Evolutionary conservation across 2,797 vertebrate species (phyloP).

Genomic region (Myotis pilosus): DNA sequence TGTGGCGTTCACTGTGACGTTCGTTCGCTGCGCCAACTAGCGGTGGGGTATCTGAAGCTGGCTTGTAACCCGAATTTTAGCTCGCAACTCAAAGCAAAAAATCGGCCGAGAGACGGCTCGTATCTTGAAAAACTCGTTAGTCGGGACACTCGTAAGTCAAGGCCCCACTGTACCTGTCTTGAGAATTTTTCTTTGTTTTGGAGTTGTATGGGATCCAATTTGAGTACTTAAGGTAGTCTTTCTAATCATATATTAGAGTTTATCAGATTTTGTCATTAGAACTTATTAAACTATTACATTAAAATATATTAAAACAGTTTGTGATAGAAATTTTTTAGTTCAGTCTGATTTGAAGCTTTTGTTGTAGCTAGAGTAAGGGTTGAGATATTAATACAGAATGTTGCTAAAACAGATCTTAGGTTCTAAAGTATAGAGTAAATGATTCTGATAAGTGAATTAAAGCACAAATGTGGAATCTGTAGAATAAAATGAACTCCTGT

Average conservation of each 20-base stretch:
- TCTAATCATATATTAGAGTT: background rate
- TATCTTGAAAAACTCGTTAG: too few relatives aligned
- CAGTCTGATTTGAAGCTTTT: conserved; percentile 6
- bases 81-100: too few relatives aligned
- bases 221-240: conserved; percentile 1
- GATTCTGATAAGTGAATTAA: background rate
- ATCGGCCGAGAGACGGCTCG: too few relatives aligned
- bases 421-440: background rate
- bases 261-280: conserved; percentile 41
- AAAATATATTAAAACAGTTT: background rate
- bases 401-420: background rate
- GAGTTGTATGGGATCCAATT: background rate
- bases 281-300: background rate
- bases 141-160: too few relatives aligned
- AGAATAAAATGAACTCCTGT: background rate
- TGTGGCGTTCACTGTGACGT: too few relatives aligned
- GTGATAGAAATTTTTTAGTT: background rate
- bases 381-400: background rate
- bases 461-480: background rate
- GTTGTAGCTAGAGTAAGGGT: background rate
- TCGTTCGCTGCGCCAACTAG: too few relatives aligned
- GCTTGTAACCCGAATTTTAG: too few relatives aligned
- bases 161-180: background rate
- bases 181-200: background rate
- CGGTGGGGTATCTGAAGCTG: too few relatives aligned